These are phyloP conservation scores for Venustaconcha ellipsiformis DNA, from an alignment of 1,140 invertebrate genomes.

Conservation along the genomic window DNA sequence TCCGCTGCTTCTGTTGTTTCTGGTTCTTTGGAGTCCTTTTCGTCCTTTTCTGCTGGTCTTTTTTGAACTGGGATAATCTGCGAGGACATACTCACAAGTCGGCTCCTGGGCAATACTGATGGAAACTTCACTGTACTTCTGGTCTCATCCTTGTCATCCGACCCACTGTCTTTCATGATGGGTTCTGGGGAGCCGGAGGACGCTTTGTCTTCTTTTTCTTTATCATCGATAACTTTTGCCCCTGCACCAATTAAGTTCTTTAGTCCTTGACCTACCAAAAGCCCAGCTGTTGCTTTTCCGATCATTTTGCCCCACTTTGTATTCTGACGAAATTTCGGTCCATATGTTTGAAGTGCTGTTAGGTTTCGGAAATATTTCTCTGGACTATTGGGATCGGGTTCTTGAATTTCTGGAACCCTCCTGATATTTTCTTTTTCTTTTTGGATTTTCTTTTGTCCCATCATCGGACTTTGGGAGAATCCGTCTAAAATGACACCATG, in stretches of 20 bases:
- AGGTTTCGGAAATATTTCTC: slow-evolving; percentile 56
- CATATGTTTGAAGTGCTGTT: slow-evolving; percentile 42
- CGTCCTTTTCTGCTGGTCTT: slow-evolving; percentile 13
- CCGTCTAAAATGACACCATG: slow-evolving; percentile 61
- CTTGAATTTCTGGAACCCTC: slow-evolving; percentile 25
- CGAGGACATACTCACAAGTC: slow-evolving; percentile 26
- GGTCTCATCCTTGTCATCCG: slow-evolving; percentile 1
- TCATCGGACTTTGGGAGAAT: slow-evolving; percentile 60
- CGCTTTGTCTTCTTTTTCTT: too few species aligned
- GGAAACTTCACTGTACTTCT: slow-evolving; percentile 12
- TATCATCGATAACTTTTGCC: too few species aligned
- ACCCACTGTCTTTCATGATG: slow-evolving; percentile 1
- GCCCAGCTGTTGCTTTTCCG: slow-evolving; percentile 27
- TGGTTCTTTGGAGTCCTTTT: slow-evolving; percentile 2
- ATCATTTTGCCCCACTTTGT: slow-evolving; percentile 51
- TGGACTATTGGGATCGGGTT: slow-evolving; percentile 37
- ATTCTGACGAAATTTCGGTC: slow-evolving; percentile 40
- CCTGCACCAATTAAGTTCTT: slow-evolving; percentile 3
- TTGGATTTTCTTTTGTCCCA: slow-evolving; percentile 50
- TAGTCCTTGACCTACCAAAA: slow-evolving; percentile 14
- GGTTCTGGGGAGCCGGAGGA: slow-evolving; percentile 7
- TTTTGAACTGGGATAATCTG: slow-evolving; percentile 10
- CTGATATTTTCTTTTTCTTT: slow-evolving; percentile 36
- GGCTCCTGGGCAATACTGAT: slow-evolving; percentile 18
- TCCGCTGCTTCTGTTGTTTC: slow-evolving; percentile 15